Conservation (phyloP, 2,113 vertebrate species). For the Eonycteris spelaea region DNA sequence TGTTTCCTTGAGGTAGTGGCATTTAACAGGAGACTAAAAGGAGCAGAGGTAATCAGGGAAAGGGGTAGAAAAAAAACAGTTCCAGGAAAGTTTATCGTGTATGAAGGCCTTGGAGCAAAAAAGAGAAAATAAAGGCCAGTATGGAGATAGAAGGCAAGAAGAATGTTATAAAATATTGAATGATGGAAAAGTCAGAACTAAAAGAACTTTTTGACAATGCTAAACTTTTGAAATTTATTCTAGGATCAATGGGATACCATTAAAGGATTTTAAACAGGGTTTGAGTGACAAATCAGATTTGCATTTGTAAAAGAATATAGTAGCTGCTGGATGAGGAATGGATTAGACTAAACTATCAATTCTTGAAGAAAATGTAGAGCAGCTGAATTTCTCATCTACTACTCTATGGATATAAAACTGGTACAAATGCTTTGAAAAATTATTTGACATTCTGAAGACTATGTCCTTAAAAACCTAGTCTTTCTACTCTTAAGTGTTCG, state of each 20-base stretch:
- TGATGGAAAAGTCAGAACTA: neutral
- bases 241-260: slow-evolving; percentile 15
- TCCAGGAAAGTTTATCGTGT: neutral
- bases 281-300: slow-evolving; percentile 28
- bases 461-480: neutral
- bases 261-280: neutral
- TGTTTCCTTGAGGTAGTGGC: neutral
- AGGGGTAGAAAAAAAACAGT: neutral
- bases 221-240: slow-evolving; percentile 5
- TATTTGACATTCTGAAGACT: neutral
- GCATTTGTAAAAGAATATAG: neutral
- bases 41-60: neutral
- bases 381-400: neutral
- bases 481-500: neutral
- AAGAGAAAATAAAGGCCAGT: neutral
- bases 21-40: neutral
- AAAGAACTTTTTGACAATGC: neutral
- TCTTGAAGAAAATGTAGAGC: slow-evolving; percentile 13
- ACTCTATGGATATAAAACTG: neutral
- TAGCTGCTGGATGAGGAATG: neutral
- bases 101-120: neutral
- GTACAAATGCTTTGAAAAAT: neutral
- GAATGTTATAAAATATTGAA: neutral
- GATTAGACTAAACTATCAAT: neutral
- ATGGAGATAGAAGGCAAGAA: neutral